Evolutionary conservation across 2,113 vertebrate genomes (phyloP), one percentile per base, ranked within the genome.

Genomic region (Ancistrus triradiatus): DNA sequence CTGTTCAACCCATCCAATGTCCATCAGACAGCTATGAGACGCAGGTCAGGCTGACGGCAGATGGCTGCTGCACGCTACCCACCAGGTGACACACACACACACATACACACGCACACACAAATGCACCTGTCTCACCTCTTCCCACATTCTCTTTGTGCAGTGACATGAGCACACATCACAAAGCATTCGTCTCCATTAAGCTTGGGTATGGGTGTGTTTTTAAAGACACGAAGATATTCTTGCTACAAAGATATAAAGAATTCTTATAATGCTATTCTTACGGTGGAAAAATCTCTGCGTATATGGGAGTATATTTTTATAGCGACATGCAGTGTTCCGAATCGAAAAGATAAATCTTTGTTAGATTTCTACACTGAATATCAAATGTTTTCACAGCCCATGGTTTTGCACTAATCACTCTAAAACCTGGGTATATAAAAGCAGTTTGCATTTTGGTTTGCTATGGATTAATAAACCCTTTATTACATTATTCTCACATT

Each of bases 11-110:
- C 77, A 85, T 91, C 1, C 86, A 88, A 74, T 95, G 92, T 69
- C 91, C 92, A 1, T 72, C 90, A 70, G 92, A 94, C 72, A 95
- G 92, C 86, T 91, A 92, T 5, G 91, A 93, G 81, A 91, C 92
- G 0, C 91, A 92, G 82, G 88, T 92, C 74, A 85, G 92, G 43
- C 86, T 93, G 75, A 95, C 91, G 0, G 90, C 91, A 37, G 92
- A 95, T 14, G 91, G 92, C 63, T 95, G 92, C 85, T 95, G 92
- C 74, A 92, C 90, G 6, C 87, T 94, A 55, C 92, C 92, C 7
- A 90, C 90, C 73, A 93, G 92, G 92, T 94, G 28, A 67, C 53
- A 52, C 24, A 48, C 17, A 33, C 33, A 15, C 59, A n/a, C n/a
- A 57, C 22, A 27, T 17, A n/a, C n/a, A 2, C 8, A 11, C 9